phyloP scores from a whole-genome alignment of 2,113 vertebrate species.

The Peromyscus maniculatus region DNA sequence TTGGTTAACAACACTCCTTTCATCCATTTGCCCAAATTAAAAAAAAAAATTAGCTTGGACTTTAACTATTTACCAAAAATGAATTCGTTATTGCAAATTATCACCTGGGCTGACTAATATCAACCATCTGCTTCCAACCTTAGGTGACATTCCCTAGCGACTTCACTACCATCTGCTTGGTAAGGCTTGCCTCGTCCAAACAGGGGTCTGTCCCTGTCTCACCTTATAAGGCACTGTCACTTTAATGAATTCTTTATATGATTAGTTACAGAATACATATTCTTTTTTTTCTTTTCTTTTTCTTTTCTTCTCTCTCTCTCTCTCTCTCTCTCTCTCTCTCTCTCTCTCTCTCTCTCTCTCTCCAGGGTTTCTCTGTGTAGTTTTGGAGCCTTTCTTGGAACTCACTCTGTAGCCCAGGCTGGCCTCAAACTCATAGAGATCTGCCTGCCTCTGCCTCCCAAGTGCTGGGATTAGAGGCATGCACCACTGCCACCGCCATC shows the following conservation, averaged over 20 bases:
- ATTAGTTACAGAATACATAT: neutral
- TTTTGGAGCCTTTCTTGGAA: too few species aligned
- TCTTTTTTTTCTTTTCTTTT: too few species aligned
- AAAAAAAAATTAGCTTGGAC: slow-evolving; percentile 8
- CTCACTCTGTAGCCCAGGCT: too few species aligned
- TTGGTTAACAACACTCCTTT: neutral
- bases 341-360: too few species aligned
- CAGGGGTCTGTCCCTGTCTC: accelerated
- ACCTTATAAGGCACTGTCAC: neutral
- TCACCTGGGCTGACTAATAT: neutral
- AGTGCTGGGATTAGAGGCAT: too few species aligned
- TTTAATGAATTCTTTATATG: neutral
- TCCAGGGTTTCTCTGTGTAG: too few species aligned
- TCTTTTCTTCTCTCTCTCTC: too few species aligned
- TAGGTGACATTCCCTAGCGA: neutral
- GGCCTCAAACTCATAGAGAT: too few species aligned
- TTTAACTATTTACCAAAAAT: neutral
- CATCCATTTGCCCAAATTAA: neutral
- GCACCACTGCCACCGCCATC: too few species aligned
- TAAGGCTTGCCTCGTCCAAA: neutral
- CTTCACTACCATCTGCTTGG: neutral
- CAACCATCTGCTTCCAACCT: neutral
- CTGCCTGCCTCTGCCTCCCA: too few species aligned
- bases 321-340: too few species aligned
- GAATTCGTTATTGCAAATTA: neutral